Conservation (phyloP, 1,140 invertebrate genomes). For the Drosophila mojavensis region DNA sequence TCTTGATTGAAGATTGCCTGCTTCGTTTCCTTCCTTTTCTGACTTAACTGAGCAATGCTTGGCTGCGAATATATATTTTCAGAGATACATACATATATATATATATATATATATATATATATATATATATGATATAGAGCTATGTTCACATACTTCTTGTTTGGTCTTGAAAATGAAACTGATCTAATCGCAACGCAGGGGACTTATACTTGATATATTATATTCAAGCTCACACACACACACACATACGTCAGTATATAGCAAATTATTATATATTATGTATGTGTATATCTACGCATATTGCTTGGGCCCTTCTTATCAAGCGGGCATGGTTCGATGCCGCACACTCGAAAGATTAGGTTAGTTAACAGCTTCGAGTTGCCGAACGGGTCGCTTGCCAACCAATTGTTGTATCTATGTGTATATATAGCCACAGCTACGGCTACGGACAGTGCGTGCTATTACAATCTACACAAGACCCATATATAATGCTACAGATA, state of each 20-base stretch:
- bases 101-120: background rate
- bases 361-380: conserved; percentile 8
- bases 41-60: background rate
- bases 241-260: no score
- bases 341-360: conserved; percentile 35
- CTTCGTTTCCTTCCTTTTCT: background rate
- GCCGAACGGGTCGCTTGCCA: conserved; percentile 27
- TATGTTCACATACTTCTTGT: background rate
- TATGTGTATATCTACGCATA: no score
- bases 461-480: conserved; percentile 6
- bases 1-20: conserved; percentile 31
- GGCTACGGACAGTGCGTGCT: background rate
- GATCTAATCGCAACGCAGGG: conserved; percentile 28
- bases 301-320: conserved; percentile 17
- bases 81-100: background rate
- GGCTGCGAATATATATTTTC: background rate
- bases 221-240: background rate
- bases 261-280: no score
- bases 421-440: conserved; percentile 33
- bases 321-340: conserved; percentile 45
- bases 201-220: conserved; percentile 17
- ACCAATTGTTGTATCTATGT: conserved; percentile 61
- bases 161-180: conserved; percentile 1
- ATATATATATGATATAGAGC: no score
- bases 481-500: conserved; percentile 5